These are phyloP conservation scores for Epinephelus coioides DNA, from an alignment of 2,797 vertebrate genomes.

Conservation along the genomic window DNA sequence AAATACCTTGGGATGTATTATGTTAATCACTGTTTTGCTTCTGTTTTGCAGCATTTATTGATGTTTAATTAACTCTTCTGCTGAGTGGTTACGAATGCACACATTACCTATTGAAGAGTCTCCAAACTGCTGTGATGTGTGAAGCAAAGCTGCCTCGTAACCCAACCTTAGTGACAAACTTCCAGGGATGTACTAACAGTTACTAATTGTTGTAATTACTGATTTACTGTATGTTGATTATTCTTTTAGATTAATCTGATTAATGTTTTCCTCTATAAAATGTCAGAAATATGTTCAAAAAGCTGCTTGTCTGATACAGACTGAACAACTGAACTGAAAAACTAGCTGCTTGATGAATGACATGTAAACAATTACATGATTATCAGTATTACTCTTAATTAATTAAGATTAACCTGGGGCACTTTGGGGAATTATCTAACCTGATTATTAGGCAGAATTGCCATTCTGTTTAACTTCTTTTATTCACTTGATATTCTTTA, in stretches of 20 bases:
- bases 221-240: neutral
- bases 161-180: neutral
- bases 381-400: too few relatives aligned
- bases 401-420: too few relatives aligned
- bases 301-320: neutral
- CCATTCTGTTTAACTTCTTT: too few relatives aligned
- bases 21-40: slow-evolving; percentile 24
- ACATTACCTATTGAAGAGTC: neutral
- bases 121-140: neutral
- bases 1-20: neutral
- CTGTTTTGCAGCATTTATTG: neutral
- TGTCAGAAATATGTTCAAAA: neutral
- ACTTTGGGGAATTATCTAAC: too few relatives aligned
- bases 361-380: too few relatives aligned
- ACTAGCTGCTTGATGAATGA: too few relatives aligned
- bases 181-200: neutral
- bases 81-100: neutral
- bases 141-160: neutral
- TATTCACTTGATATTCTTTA: too few relatives aligned
- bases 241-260: neutral
- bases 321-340: too few relatives aligned
- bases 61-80: slow-evolving; percentile 38
- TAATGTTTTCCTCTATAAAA: neutral
- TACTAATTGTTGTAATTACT: neutral
- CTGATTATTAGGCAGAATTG: too few relatives aligned